phyloP scores from a whole-genome alignment of 2,113 vertebrate genomes.

The Syrmaticus mikado region DNA sequence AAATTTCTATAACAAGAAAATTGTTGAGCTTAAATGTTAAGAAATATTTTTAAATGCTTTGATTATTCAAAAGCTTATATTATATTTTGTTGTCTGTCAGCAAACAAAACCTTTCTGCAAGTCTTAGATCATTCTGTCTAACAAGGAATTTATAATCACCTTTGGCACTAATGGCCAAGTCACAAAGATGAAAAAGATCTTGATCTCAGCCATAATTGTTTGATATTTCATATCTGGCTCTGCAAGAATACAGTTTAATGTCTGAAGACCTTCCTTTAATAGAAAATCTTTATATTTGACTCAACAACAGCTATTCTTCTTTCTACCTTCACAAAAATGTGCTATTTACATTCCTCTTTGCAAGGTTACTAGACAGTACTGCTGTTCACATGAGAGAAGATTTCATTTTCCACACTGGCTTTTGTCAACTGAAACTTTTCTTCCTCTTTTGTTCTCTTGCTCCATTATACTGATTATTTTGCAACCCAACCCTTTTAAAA shows the following conservation, averaged over 20 bases:
- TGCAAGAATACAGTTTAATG: background rate
- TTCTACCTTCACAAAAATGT: background rate
- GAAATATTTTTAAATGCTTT: background rate
- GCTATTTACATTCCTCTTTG: background rate
- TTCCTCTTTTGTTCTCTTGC: background rate
- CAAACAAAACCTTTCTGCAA: background rate
- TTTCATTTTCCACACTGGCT: background rate
- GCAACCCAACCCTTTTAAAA: background rate
- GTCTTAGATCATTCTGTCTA: background rate
- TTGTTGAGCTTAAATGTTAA: background rate
- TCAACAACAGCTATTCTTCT: background rate
- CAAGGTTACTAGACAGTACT: background rate
- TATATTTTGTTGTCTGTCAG: background rate
- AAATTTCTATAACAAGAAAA: background rate
- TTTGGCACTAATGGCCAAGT: background rate
- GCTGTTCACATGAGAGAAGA: background rate
- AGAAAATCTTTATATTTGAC: slow-evolving; percentile 7
- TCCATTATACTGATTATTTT: background rate
- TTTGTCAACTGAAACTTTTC: background rate
- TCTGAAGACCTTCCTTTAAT: background rate
- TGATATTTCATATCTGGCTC: background rate
- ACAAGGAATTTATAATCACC: background rate
- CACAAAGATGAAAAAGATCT: background rate
- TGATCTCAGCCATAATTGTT: background rate
- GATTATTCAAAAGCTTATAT: background rate